phyloP scores from a whole-genome alignment of 2,797 vertebrate species.

The Phalanger gymnotis region DNA sequence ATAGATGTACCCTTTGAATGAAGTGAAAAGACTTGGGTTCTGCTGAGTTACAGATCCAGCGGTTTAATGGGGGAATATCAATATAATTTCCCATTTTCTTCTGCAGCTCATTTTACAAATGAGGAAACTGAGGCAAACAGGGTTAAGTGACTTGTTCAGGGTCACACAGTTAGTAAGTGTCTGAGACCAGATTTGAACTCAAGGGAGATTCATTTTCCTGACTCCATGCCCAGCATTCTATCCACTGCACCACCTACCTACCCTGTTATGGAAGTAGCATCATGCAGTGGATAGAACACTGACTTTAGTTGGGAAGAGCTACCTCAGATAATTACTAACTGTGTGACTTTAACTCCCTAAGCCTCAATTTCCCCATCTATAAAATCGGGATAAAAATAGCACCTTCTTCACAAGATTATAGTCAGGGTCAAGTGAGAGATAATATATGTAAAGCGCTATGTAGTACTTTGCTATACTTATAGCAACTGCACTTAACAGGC shows the following conservation, averaged over 20 bases:
- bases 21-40: neutral
- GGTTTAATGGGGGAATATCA: neutral
- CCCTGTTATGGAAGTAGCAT: neutral
- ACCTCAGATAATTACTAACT: neutral
- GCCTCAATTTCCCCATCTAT: neutral
- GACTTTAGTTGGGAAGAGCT: neutral
- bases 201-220: neutral
- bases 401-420: neutral
- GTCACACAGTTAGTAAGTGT: neutral
- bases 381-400: neutral
- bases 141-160: too few species aligned
- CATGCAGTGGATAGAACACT: neutral
- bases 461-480: neutral
- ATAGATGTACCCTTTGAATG: neutral
- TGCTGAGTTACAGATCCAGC: neutral
- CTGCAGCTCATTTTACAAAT: neutral
- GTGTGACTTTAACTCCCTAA: neutral
- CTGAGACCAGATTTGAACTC: neutral
- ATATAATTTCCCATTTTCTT: neutral
- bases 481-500: neutral
- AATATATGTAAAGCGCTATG: neutral
- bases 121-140: neutral
- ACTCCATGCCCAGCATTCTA: neutral
- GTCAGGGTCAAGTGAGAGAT: neutral
- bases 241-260: rapidly evolving